phyloP scores from a whole-genome alignment of 2,888 invertebrate genomes.

The Pseudoips prasinana region DNA sequence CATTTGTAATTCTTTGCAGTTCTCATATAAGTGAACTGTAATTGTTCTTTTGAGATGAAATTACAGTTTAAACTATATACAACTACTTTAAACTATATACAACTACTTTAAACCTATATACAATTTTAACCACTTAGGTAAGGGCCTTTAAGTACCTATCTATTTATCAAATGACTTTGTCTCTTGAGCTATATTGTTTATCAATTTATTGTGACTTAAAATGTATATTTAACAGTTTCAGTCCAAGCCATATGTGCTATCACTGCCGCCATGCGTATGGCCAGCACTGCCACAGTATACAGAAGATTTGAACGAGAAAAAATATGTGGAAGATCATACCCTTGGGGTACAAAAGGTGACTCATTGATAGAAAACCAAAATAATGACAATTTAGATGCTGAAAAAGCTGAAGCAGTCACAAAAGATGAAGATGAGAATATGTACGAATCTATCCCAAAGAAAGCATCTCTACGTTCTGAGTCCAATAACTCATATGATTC shows the following conservation, averaged over 20 bases:
- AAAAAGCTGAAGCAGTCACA: constrained; percentile 23
- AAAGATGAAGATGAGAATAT: constrained; percentile 41
- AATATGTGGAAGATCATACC: constrained; percentile 86
- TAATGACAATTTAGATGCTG: constrained; percentile 27
- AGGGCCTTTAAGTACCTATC: no score
- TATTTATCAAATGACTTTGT: no score
- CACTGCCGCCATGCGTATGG: constrained; percentile 85
- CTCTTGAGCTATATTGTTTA: no score
- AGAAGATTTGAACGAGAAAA: constrained; percentile 91
- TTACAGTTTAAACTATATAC: no score
- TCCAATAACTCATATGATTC: constrained; percentile 31
- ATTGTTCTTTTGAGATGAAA: no score
- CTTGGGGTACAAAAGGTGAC: constrained; percentile 80
- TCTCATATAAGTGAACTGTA: no score
- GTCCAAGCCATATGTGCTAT: constrained; percentile 85
- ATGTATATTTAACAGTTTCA: constrained; percentile 83
- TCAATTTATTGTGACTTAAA: no score
- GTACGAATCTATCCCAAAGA: constrained; percentile 52
- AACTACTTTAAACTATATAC: no score
- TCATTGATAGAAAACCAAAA: constrained; percentile 47
- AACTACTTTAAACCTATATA: no score
- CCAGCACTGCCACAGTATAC: constrained; percentile 86
- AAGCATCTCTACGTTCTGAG: constrained; percentile 31
- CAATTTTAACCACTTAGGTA: no score
- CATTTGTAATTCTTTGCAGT: no score